Conservation (phyloP, 1,140 invertebrate genomes). For the Metaphire vulgaris region DNA sequence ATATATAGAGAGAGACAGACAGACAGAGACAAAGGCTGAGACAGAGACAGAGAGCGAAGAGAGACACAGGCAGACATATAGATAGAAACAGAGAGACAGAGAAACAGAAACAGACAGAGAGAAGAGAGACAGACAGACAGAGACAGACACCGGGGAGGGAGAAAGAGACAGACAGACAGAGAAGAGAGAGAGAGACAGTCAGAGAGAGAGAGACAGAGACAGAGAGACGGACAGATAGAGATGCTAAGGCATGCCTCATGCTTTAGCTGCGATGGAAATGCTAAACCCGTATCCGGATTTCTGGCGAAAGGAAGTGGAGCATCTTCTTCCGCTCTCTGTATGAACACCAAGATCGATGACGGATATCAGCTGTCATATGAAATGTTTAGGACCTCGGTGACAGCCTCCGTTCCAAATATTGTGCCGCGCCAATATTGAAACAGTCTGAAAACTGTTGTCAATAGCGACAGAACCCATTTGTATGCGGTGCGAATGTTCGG, state of each 20-base stretch:
- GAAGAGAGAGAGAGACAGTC: background rate
- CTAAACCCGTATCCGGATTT: no score
- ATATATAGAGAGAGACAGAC: background rate
- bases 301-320: no score
- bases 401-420: no score
- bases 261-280: no score
- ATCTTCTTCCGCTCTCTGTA: no score
- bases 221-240: background rate
- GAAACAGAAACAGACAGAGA: background rate
- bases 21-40: background rate
- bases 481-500: no score
- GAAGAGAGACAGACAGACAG: background rate
- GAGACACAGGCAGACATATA: background rate
- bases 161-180: background rate
- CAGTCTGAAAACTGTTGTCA: no score
- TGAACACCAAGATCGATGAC: no score
- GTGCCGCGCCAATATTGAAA: no score
- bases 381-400: no score
- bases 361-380: no score
- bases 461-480: no score
- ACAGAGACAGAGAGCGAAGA: background rate
- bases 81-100: background rate
- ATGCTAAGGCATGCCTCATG: background rate
- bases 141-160: background rate
- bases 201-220: background rate